These are phyloP conservation scores for Cynocephalus volans DNA, from an alignment of 2,113 vertebrate species.

Conservation along the genomic window DNA sequence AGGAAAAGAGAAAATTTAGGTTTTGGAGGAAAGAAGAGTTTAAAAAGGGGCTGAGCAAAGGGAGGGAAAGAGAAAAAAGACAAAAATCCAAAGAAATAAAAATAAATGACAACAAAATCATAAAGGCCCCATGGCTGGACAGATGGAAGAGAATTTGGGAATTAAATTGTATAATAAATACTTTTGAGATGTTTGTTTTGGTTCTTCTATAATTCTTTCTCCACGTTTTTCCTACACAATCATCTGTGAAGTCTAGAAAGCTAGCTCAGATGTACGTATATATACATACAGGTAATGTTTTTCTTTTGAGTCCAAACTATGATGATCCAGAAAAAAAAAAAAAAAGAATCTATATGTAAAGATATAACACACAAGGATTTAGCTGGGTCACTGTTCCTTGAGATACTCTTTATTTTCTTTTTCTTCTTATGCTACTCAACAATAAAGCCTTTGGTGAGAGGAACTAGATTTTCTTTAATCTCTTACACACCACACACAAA, in stretches of 20 bases:
- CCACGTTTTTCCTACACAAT: not conserved
- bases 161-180: not conserved
- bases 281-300: not conserved
- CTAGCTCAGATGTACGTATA: not conserved
- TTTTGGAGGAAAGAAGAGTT: not conserved
- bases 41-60: not conserved
- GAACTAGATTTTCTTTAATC: not conserved
- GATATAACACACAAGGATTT: not conserved
- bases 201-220: not conserved
- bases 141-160: not conserved
- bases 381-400: not conserved
- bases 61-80: not conserved
- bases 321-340: not conserved
- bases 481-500: not conserved
- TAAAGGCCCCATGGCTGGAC: not conserved
- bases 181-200: not conserved
- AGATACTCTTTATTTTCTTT: not conserved
- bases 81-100: not conserved
- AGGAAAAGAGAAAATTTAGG: not conserved
- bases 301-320: not conserved
- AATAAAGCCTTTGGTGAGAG: not conserved
- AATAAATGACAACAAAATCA: not conserved
- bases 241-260: not conserved
- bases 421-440: not conserved
- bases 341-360: not conserved